Evolutionary conservation across 2,113 vertebrate genomes (phyloP).

Genomic region (Cygnus buccinator): DNA sequence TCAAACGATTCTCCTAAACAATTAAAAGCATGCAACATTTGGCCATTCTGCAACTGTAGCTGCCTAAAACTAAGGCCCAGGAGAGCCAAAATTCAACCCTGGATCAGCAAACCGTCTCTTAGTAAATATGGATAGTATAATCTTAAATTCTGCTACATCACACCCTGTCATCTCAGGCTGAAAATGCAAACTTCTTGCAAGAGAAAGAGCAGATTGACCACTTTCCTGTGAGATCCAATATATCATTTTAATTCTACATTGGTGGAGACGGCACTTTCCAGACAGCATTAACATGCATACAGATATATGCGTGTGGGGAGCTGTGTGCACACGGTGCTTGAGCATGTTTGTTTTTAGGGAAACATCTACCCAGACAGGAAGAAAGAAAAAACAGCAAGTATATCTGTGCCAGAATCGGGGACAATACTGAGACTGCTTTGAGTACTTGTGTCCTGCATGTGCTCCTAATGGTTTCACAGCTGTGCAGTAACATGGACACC

Average conservation of each 20-base stretch:
- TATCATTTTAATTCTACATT: neutral
- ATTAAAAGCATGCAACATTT: neutral
- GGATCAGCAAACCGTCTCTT: neutral
- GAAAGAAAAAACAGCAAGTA: neutral
- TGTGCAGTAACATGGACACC: neutral
- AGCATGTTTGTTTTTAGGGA: neutral
- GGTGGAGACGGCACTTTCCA: neutral
- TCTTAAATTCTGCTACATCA: neutral
- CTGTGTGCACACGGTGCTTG: neutral
- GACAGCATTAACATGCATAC: neutral
- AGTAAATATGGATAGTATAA: neutral
- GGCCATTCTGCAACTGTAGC: neutral
- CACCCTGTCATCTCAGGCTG: neutral
- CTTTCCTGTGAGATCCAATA: neutral
- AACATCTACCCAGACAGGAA: neutral
- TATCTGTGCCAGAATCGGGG: neutral
- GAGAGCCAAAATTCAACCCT: neutral
- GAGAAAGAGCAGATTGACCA: neutral
- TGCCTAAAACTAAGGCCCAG: neutral
- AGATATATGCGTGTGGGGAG: rapidly evolving
- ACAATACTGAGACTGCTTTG: neutral
- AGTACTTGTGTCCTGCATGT: neutral
- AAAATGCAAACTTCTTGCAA: neutral
- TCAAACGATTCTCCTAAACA: neutral
- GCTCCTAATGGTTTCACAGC: neutral